Conservation (phyloP, 2,113 vertebrate species). For the Seriola dumerili region DNA sequence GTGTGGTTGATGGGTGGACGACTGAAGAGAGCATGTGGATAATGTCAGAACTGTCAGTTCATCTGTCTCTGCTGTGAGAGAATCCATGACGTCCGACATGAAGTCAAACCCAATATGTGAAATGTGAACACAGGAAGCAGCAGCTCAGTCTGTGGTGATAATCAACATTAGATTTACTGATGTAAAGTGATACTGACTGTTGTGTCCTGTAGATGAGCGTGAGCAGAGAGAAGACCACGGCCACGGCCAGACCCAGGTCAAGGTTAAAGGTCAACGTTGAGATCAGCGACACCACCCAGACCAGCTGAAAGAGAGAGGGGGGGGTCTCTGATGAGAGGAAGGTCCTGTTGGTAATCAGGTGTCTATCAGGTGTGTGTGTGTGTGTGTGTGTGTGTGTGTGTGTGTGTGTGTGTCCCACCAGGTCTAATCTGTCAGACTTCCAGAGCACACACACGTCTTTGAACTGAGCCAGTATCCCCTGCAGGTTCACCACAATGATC, state of each 20-base stretch:
- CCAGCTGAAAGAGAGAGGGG: constrained; percentile 77
- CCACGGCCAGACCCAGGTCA: constrained; percentile 87
- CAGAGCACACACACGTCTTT: constrained; percentile 88
- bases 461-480: constrained; percentile 91
- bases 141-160: too few species aligned
- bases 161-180: not conserved
- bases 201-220: constrained; percentile 90
- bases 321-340: not conserved
- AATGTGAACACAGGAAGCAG: too few species aligned
- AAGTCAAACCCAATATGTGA: too few species aligned
- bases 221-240: constrained; percentile 87
- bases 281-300: constrained; percentile 89
- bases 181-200: constrained; percentile 77
- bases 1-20: too few species aligned
- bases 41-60: too few species aligned
- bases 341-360: not conserved
- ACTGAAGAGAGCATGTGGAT: too few species aligned
- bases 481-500: constrained; percentile 92
- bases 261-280: constrained; percentile 89
- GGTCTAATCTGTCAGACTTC: constrained; percentile 90
- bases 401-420: constrained; percentile 80
- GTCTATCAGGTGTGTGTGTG: not conserved
- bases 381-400: not conserved
- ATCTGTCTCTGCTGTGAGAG: too few species aligned
- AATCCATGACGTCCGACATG: too few species aligned